Evolutionary conservation across 1,140 invertebrate genomes (phyloP).

Genomic region (Cydia amplana): DNA sequence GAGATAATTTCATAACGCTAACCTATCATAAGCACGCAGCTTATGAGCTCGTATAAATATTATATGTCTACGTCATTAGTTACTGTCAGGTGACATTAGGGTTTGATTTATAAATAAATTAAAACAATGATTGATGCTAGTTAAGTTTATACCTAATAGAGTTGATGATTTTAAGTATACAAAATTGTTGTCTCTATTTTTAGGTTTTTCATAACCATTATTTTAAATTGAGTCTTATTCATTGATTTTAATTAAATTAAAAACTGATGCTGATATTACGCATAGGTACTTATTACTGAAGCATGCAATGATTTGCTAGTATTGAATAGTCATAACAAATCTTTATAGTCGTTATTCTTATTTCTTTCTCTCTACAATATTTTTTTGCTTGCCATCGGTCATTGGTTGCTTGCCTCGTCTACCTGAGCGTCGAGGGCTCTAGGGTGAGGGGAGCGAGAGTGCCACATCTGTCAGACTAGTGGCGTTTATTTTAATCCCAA

Average conservation of each 20-base stretch:
- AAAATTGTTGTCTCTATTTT: neutral
- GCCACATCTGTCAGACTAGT: slow-evolving; percentile 17
- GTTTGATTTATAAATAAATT: slow-evolving; percentile 1
- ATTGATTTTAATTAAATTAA: neutral
- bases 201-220: neutral
- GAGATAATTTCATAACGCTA: slow-evolving; percentile 16
- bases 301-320: neutral
- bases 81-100: slow-evolving; percentile 1
- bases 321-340: neutral
- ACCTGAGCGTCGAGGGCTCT: neutral
- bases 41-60: slow-evolving; percentile 19
- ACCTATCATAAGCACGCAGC: slow-evolving; percentile 1
- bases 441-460: slow-evolving; percentile 12
- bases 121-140: neutral
- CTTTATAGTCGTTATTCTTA: neutral
- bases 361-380: neutral
- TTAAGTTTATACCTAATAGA: slow-evolving; percentile 4
- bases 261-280: too few species aligned
- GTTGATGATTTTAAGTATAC: neutral
- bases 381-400: neutral
- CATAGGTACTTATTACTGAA: neutral
- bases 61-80: slow-evolving; percentile 11
- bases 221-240: neutral
- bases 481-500: slow-evolving; percentile 5
- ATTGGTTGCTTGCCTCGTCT: slow-evolving; percentile 3